These are phyloP conservation scores for Spheniscus humboldti DNA, from an alignment of 2,797 vertebrate genomes.

Conservation along the genomic window DNA sequence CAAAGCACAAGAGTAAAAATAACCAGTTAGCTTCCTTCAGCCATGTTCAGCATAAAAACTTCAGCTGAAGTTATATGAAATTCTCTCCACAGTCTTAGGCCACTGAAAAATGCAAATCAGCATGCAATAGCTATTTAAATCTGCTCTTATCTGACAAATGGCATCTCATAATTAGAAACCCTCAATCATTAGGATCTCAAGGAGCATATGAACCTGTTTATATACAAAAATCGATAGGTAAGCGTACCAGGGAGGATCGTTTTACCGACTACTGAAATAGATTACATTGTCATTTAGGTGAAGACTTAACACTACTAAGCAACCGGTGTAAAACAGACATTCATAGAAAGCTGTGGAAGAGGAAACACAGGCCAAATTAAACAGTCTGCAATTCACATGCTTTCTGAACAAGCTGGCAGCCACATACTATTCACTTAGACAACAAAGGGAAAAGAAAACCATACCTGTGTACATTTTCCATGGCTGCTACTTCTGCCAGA, in stretches of 20 bases:
- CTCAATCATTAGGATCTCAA: background rate
- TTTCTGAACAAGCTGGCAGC: background rate
- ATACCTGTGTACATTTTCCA: constrained; percentile 98
- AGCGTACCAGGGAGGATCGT: background rate
- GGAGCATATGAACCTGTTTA: background rate
- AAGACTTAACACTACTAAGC: background rate
- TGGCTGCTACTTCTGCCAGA: constrained; percentile 97
- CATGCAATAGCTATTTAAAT: background rate
- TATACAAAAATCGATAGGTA: background rate
- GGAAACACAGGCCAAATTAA: background rate
- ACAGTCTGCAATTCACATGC: background rate
- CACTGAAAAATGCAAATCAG: background rate
- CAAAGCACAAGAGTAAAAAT: background rate
- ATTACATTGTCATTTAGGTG: background rate
- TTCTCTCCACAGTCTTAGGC: background rate
- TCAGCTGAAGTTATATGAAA: background rate
- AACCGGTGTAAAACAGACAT: background rate
- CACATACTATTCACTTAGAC: background rate
- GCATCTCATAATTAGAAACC: background rate
- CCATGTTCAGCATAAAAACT: background rate
- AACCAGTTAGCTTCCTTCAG: background rate
- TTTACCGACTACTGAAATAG: background rate
- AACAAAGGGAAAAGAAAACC: background rate
- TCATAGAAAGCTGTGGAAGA: background rate
- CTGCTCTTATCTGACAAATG: background rate